Conservation (phyloP, 2,888 invertebrate species). For the Sclerodermus sp. region DNA sequence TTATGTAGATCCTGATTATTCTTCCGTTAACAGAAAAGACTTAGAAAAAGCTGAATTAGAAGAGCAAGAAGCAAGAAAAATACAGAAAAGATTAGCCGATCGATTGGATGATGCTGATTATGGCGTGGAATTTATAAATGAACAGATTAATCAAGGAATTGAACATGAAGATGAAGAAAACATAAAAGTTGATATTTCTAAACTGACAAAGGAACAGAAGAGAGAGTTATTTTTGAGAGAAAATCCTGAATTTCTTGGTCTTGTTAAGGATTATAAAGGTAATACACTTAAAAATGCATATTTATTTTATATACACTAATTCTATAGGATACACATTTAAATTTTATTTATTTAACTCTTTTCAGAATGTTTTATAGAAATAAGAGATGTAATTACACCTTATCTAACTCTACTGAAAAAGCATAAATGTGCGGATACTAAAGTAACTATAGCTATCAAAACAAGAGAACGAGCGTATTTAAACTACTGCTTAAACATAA, state of each 20-base stretch:
- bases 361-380: neutral
- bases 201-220: constrained; percentile 76
- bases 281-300: too few relatives aligned
- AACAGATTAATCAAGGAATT: constrained; percentile 40
- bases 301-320: constrained; percentile 2
- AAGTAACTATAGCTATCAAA: too few relatives aligned
- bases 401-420: too few relatives aligned
- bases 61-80: constrained; percentile 80
- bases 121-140: constrained; percentile 61
- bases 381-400: too few relatives aligned
- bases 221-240: constrained; percentile 78
- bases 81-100: constrained; percentile 75
- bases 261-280: constrained; percentile 78
- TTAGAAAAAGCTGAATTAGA: constrained; percentile 77
- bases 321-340: neutral
- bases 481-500: too few relatives aligned
- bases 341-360: neutral
- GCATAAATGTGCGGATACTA: too few relatives aligned
- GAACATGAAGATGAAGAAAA: constrained; percentile 59
- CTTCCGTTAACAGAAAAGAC: constrained; percentile 64
- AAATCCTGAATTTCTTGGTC: constrained; percentile 81
- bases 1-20: constrained; percentile 85
- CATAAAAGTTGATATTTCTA: constrained; percentile 76
- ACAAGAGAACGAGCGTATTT: too few relatives aligned
- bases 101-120: constrained; percentile 81